Percentiles rank a stretch among this genome's conserved stretches.
Conservation (phyloP, 2,113 vertebrate species). For the Psittacula cyanocephala region DNA sequence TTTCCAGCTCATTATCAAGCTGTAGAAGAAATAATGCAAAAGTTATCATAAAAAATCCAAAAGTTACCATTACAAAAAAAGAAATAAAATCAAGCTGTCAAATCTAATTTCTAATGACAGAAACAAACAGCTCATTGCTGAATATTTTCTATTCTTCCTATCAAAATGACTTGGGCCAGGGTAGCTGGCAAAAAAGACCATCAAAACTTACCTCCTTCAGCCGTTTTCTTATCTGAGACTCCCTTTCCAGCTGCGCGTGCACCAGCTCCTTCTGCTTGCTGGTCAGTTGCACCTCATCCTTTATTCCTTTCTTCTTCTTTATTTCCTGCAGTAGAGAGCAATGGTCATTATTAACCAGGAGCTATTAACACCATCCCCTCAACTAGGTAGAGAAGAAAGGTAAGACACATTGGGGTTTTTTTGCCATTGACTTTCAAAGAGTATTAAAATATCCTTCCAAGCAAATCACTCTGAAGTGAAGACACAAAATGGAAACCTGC, state of each 20-base stretch:
- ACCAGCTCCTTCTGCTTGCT: conserved; percentile 97
- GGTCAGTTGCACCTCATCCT: conserved; percentile 92
- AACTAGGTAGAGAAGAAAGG: neutral
- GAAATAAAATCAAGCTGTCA: neutral
- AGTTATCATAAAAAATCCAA: neutral
- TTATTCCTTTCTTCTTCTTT: conserved; percentile 96
- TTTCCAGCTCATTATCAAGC: conserved; percentile 87
- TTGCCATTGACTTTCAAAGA: neutral
- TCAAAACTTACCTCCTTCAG: conserved; percentile 78
- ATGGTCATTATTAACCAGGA: neutral
- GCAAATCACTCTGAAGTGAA: neutral
- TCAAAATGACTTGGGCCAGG: neutral
- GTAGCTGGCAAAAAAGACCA: neutral
- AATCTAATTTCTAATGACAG: neutral
- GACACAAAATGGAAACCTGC: neutral
- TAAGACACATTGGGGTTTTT: neutral
- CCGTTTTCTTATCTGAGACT: conserved; percentile 83
- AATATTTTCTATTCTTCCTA: neutral
- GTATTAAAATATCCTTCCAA: neutral
- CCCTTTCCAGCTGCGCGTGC: conserved; percentile 89
- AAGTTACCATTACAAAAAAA: neutral
- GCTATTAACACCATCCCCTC: neutral
- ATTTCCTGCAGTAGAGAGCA: conserved; percentile 80
- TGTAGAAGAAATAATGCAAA: conserved; percentile 58
- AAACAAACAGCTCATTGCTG: neutral